Percentiles rank a stretch among this genome's conserved stretches.
These are phyloP conservation scores for Pagrus major DNA, from an alignment of 2,113 vertebrate genomes.

Conservation along the genomic window DNA sequence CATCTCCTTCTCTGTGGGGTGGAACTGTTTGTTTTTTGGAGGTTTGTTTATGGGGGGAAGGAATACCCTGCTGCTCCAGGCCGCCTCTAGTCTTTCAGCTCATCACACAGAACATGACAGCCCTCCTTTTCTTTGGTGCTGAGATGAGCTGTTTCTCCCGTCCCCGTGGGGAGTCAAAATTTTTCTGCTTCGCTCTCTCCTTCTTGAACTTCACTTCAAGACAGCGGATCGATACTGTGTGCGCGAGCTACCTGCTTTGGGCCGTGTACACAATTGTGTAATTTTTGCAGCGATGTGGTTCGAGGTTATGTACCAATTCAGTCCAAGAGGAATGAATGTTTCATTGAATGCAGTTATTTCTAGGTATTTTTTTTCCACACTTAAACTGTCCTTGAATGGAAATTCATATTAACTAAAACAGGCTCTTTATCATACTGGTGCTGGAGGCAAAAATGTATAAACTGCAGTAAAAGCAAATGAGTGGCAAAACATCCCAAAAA, in stretches of 20 bases:
- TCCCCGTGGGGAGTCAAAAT: slow-evolving; percentile 78
- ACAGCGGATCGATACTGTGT: slow-evolving; percentile 79
- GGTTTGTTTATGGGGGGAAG: slow-evolving; percentile 80
- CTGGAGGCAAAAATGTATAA: neutral
- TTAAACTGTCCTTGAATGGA: slow-evolving; percentile 35
- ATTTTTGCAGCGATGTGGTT: slow-evolving; percentile 62
- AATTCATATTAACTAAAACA: slow-evolving; percentile 25
- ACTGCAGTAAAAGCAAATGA: neutral
- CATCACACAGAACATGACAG: slow-evolving; percentile 85
- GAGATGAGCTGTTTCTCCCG: slow-evolving; percentile 76
- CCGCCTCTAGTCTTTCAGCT: slow-evolving; percentile 81
- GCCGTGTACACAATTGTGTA: slow-evolving; percentile 69
- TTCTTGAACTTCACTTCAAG: slow-evolving; percentile 81
- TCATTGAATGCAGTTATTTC: slow-evolving; percentile 48
- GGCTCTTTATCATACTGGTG: neutral
- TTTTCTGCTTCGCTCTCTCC: slow-evolving; percentile 69
- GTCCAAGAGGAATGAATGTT: slow-evolving; percentile 54
- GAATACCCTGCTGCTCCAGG: slow-evolving; percentile 78
- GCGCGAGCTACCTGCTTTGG: slow-evolving; percentile 71
- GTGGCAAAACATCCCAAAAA: neutral
- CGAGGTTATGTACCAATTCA: slow-evolving; percentile 55
- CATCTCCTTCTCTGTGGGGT: slow-evolving; percentile 74
- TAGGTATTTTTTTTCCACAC: slow-evolving; percentile 28
- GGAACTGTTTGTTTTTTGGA: slow-evolving; percentile 81
- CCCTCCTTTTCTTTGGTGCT: slow-evolving; percentile 83